These are phyloP conservation scores for Trichosurus vulpecula DNA, from an alignment of 2,797 vertebrate genomes.

Conservation along the genomic window DNA sequence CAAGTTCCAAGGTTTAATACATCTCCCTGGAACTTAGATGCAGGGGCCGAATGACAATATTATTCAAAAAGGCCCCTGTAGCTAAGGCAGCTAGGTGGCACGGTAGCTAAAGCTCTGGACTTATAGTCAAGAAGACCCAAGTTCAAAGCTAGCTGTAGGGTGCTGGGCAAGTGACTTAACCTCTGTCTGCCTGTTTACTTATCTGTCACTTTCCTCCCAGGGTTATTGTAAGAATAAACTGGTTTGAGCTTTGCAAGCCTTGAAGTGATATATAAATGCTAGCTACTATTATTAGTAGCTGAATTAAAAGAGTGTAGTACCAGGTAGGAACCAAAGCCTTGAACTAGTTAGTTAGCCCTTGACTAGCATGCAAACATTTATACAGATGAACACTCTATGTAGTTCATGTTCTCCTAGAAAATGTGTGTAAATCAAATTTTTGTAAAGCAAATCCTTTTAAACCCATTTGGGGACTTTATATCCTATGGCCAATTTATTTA, in stretches of 20 bases:
- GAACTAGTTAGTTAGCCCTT: neutral
- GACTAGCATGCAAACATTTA: neutral
- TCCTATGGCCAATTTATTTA: neutral
- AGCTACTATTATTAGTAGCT: neutral
- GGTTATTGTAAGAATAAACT: neutral
- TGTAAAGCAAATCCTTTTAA: neutral
- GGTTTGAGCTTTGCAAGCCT: neutral
- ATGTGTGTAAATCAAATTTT: neutral
- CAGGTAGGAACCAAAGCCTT: neutral
- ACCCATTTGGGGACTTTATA: neutral
- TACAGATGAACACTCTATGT: neutral
- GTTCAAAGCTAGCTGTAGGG: neutral
- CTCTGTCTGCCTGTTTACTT: neutral
- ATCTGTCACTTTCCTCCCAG: neutral
- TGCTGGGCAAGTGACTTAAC: neutral
- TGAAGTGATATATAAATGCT: neutral
- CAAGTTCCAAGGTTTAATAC: neutral
- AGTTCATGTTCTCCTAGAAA: neutral
- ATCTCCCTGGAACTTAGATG: slow-evolving; percentile 2
- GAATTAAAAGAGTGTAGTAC: neutral
- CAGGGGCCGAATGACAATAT: slow-evolving; percentile 25
- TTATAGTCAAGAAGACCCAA: neutral
- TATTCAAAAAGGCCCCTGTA: slow-evolving; percentile 10
- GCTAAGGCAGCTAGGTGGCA: neutral
- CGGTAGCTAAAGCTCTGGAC: neutral